phyloP scores from a whole-genome alignment of 2,888 invertebrate genomes.

The Bombylius discolor region DNA sequence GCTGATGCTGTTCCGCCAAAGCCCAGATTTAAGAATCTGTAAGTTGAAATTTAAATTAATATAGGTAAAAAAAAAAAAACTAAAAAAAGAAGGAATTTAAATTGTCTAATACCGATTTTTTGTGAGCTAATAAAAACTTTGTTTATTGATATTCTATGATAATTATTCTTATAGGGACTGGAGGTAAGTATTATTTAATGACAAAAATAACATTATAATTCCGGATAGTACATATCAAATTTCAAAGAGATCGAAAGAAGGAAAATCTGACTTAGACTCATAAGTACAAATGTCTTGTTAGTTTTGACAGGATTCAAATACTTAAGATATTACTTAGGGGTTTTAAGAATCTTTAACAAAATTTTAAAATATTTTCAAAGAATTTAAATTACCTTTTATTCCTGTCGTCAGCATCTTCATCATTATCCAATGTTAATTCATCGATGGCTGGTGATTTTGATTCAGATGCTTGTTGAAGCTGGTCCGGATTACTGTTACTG shows the following conservation, averaged over 20 bases:
- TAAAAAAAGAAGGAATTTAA: neutral
- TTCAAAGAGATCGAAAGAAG: too few species aligned
- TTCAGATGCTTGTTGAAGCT: constrained; percentile 41
- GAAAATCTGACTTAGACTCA: too few species aligned
- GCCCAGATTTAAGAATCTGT: constrained; percentile 53
- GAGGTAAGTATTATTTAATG: too few species aligned
- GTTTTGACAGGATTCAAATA: too few species aligned
- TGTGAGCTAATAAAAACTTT: too few species aligned
- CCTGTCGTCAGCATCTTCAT: constrained; percentile 59
- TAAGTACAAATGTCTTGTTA: too few species aligned
- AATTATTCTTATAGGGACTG: too few species aligned
- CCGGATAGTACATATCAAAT: too few species aligned
- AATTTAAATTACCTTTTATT: constrained; percentile 49
- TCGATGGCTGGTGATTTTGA: constrained; percentile 52
- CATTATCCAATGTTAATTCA: constrained; percentile 56
- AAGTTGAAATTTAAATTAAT: constrained; percentile 8
- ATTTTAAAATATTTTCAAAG: neutral
- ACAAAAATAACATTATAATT: too few species aligned
- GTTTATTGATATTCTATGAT: too few species aligned
- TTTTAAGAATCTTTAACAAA: neutral
- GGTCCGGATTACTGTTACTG: constrained; percentile 15
- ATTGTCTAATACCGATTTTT: too few species aligned
- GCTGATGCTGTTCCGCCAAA: constrained; percentile 34
- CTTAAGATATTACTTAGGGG: neutral
- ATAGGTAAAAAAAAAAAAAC: neutral